These are phyloP conservation scores for Sminthurinus signatus DNA, from an alignment of 1,140 invertebrate genomes.

Conservation along the genomic window DNA sequence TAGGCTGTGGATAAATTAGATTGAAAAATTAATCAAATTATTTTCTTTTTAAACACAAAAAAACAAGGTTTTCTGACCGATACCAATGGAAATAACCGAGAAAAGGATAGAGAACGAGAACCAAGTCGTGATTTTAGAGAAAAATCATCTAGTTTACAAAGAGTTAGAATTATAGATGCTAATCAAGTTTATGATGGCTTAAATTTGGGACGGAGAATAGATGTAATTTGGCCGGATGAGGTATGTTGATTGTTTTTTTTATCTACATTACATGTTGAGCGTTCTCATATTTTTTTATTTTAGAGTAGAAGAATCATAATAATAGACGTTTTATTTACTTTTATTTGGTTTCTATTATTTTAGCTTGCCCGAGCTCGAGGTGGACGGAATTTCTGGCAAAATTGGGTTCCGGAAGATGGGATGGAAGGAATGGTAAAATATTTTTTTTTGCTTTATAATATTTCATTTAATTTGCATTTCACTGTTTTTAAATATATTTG, in stretches of 20 bases:
- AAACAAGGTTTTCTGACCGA: constrained; percentile 39
- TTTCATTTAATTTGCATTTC: too few relatives aligned
- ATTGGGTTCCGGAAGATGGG: constrained; percentile 79
- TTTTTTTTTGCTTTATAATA: too few relatives aligned
- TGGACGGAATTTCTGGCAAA: constrained; percentile 76
- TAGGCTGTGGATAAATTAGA: background rate
- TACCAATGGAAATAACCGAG: constrained; percentile 33
- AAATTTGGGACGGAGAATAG: constrained; percentile 72
- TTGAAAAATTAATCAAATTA: background rate
- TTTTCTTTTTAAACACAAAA: too few relatives aligned
- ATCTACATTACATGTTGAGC: too few relatives aligned
- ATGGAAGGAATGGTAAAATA: constrained; percentile 51
- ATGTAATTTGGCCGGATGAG: constrained; percentile 81
- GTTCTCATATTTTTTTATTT: too few relatives aligned
- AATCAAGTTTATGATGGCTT: constrained; percentile 80
- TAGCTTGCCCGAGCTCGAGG: too few relatives aligned
- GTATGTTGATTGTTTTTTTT: too few relatives aligned
- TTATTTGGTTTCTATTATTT: too few relatives aligned
- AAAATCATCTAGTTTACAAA: constrained; percentile 39
- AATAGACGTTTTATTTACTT: too few relatives aligned
- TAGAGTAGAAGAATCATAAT: too few relatives aligned
- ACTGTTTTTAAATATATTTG: too few relatives aligned
- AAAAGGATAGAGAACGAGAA: constrained; percentile 30
- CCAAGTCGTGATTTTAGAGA: constrained; percentile 23
- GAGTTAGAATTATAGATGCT: constrained; percentile 58